Evolutionary conservation across 2,888 invertebrate species (phyloP), one percentile per base, ranked within the genome.

Genomic region (Glaucopsyche alexis): DNA sequence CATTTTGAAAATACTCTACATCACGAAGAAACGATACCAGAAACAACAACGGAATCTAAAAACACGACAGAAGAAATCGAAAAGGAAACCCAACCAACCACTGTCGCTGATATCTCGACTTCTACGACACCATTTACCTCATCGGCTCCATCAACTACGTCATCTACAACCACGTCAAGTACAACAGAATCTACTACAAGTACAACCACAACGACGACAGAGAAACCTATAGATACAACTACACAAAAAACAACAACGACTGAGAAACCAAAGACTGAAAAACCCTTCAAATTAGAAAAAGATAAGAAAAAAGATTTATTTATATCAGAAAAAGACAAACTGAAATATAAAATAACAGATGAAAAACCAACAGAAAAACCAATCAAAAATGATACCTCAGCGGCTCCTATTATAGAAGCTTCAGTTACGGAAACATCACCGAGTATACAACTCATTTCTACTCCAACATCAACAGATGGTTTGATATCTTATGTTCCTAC

Each of bases 391-490:
- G 85, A 85, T 80, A 86, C 84, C 74, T 78, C 79, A 74, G 74
- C 80, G 40, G 87, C 89, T 73, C 83, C 89, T 45, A 80, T 84
- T 0, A 82, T 91, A 55, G 84, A 90, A 78, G 81, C 91, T 0
- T 91, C 92, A 0, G 83, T 89, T 71, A 74, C 80, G 3, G 86
- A 89, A 70, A 77, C 79, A 8, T 9, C 71, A 0, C 75, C 77
- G 0, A 71, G 71, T 40, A 74, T 71, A 65, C 71, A 71, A 5
- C 71, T 76, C 2, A 81, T 83, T 74, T 87, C 81, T 80, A 55
- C 76, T 19, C 84, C 91, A 0, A 90, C 91, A n/a, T 90, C 92
- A 0, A 90, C 89, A 2, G 87, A 88, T 16, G 90, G 89, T 0
- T 74, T 91, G 5, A 77, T 84, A 2, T 80, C 80, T 49, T 82